phyloP scores from a whole-genome alignment of 1,140 invertebrate species.

The Telenomus remus region DNA sequence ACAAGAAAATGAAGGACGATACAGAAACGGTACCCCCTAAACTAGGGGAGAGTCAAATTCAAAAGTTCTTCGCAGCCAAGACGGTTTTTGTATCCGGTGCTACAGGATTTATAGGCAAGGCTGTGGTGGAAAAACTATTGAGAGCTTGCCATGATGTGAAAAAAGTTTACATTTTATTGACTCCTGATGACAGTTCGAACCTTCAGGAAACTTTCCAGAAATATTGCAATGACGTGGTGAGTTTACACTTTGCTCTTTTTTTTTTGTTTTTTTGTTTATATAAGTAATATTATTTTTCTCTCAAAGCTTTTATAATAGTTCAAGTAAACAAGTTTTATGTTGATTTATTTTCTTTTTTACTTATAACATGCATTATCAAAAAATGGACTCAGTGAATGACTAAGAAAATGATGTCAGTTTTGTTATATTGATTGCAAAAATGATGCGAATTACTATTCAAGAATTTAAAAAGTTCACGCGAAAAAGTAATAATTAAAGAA shows the following conservation, averaged over 20 bases:
- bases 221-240: slow-evolving; percentile 61
- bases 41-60: slow-evolving; percentile 54
- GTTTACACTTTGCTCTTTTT: slow-evolving; percentile 1
- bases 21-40: slow-evolving; percentile 24
- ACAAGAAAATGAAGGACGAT: slow-evolving; percentile 57
- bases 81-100: slow-evolving; percentile 54
- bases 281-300: too few relatives aligned
- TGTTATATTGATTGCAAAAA: too few relatives aligned
- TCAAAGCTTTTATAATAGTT: too few relatives aligned
- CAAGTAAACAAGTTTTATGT: too few relatives aligned
- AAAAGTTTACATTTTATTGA: slow-evolving; percentile 78
- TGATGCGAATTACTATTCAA: too few relatives aligned
- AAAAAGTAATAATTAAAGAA: too few relatives aligned
- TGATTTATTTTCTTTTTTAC: too few relatives aligned
- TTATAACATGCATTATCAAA: too few relatives aligned
- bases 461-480: too few relatives aligned
- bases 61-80: slow-evolving; percentile 56
- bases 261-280: too few relatives aligned
- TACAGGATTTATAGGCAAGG: slow-evolving; percentile 80
- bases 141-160: slow-evolving; percentile 77
- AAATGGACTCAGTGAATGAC: too few relatives aligned
- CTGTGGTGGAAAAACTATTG: slow-evolving; percentile 80
- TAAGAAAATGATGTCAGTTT: too few relatives aligned
- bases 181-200: slow-evolving; percentile 74
- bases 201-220: slow-evolving; percentile 64